Evolutionary conservation across 2,888 invertebrate genomes (phyloP).

Genomic region (Laothoe populi): DNA sequence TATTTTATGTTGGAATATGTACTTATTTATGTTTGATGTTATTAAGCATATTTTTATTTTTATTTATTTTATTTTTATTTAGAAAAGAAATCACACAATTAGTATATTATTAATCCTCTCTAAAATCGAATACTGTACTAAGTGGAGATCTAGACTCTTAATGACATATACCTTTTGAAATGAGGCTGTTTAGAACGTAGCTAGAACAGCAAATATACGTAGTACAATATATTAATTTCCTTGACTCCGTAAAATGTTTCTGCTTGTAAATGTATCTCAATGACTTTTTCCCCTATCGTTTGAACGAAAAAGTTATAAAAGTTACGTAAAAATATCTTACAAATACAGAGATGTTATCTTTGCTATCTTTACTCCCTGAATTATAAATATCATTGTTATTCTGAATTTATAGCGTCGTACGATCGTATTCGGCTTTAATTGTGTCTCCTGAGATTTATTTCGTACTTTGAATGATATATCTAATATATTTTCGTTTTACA

Average conservation of each 20-base stretch:
- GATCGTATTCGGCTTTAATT: constrained; percentile 18
- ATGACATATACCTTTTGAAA: not conserved
- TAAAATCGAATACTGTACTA: constrained; percentile 9
- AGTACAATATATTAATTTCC: constrained; percentile 5
- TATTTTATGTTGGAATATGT: not conserved
- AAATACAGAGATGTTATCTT: constrained; percentile 11
- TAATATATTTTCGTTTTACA: not conserved
- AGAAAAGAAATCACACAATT: not conserved
- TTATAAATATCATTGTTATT: constrained; percentile 22
- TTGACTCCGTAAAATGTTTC: not conserved
- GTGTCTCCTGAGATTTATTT: constrained; percentile 16
- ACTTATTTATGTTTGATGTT: not conserved
- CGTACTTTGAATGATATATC: not conserved
- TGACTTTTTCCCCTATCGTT: constrained; percentile 1
- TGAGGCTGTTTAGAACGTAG: not conserved
- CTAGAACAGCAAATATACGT: not conserved
- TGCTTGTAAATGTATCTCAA: constrained; percentile 3
- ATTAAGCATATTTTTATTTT: not conserved
- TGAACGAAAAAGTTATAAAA: constrained; percentile 3
- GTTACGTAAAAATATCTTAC: constrained; percentile 3
- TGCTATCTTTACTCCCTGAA: not conserved
- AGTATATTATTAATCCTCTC: constrained; percentile 3
- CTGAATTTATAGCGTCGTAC: constrained; percentile 19
- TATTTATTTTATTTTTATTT: not conserved
- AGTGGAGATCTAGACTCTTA: not conserved